These are phyloP conservation scores for Oryzias curvinotus DNA, from an alignment of 2,113 vertebrate species.

Conservation along the genomic window DNA sequence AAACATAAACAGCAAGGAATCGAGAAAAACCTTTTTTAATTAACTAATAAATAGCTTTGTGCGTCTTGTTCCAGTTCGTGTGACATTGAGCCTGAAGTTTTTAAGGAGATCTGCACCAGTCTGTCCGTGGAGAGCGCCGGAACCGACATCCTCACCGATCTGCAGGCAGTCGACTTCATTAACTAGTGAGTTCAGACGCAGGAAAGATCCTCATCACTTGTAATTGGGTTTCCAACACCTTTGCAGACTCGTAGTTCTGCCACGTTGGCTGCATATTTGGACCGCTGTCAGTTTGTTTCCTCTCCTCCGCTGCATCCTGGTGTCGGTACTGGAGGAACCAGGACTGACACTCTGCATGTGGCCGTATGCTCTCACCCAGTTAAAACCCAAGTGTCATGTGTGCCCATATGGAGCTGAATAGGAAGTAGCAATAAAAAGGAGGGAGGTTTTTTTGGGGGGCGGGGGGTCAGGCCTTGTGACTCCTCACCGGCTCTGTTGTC, in stretches of 20 bases:
- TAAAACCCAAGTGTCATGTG: slow-evolving; percentile 29
- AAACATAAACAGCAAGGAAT: too few relatives aligned
- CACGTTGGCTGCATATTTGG: slow-evolving; percentile 19
- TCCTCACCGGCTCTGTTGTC: slow-evolving; percentile 11
- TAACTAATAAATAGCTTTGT: too few relatives aligned
- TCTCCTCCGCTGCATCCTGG: slow-evolving; percentile 8
- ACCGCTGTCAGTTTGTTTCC: slow-evolving; percentile 12
- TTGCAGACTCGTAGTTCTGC: slow-evolving; percentile 6
- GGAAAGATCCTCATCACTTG: slow-evolving; percentile 72
- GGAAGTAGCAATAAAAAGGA: slow-evolving; percentile 18
- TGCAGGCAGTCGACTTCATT: slow-evolving; percentile 98
- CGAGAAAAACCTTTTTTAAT: too few relatives aligned
- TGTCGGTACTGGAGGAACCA: slow-evolving; percentile 16
- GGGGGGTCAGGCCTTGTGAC: slow-evolving; percentile 47
- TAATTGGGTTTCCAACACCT: slow-evolving; percentile 48
- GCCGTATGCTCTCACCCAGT: slow-evolving; percentile 11
- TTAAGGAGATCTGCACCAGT: slow-evolving; percentile 97
- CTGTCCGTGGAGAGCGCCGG: slow-evolving; percentile 96
- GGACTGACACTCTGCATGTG: background rate
- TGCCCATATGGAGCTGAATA: slow-evolving; percentile 11
- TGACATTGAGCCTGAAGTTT: slow-evolving; percentile 96
- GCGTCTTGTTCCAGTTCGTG: slow-evolving; percentile 80
- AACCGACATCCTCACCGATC: slow-evolving; percentile 96
- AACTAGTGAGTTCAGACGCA: slow-evolving; percentile 88
- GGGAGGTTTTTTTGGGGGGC: slow-evolving; percentile 1